Evolutionary conservation across 1,140 invertebrate species (phyloP).

Genomic region (Apis dorsata): DNA sequence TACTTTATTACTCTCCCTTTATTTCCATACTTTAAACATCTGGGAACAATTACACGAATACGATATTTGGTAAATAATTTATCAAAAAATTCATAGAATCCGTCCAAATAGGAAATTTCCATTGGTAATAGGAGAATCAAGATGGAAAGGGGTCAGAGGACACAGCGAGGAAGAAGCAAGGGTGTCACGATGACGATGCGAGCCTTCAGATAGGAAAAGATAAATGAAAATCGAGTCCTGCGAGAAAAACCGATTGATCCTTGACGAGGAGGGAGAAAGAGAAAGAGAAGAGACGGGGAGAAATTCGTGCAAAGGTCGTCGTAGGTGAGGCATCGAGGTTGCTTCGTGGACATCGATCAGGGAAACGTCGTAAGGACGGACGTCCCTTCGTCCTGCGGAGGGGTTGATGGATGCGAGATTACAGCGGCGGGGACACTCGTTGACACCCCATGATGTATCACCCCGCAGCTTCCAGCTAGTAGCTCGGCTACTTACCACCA

Average conservation of each 20-base stretch:
- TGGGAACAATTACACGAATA: too few species aligned
- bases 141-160: slow-evolving; percentile 7
- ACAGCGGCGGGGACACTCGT: slow-evolving; percentile 68
- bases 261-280: neutral
- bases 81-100: too few species aligned
- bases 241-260: slow-evolving; percentile 62
- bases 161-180: neutral
- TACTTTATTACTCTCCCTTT: too few species aligned
- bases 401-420: slow-evolving; percentile 73
- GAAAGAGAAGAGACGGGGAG: neutral
- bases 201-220: slow-evolving; percentile 58
- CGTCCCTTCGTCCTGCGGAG: slow-evolving; percentile 41
- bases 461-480: slow-evolving; percentile 58
- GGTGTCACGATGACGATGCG: slow-evolving; percentile 53
- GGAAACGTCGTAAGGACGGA: slow-evolving; percentile 52
- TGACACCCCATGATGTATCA: slow-evolving; percentile 72
- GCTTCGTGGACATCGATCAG: slow-evolving; percentile 67
- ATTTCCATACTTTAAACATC: too few species aligned
- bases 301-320: slow-evolving; percentile 2
- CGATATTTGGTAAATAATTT: too few species aligned
- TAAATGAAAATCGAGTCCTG: slow-evolving; percentile 63
- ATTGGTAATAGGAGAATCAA: neutral
- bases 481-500: slow-evolving; percentile 59
- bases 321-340: slow-evolving; percentile 59
- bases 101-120: neutral